Base-by-base conservation (phyloP, 2,113 vertebrate genomes). In the Alces alces region DNA sequence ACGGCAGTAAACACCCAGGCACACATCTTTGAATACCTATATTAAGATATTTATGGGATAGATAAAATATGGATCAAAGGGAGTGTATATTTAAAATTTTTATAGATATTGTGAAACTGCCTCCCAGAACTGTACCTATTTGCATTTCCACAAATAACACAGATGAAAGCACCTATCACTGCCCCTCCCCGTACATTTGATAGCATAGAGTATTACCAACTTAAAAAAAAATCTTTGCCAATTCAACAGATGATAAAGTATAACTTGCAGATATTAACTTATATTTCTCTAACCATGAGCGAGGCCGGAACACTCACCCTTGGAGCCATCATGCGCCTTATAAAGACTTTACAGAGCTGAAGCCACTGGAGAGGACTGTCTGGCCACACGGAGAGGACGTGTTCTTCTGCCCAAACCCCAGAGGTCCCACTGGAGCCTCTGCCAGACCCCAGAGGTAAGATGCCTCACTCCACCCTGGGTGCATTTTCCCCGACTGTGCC, bases 311-410 rank as follows among this genome's bases (percentile, higher is more conserved):
- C 10, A 28, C 52, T 21, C 0, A 0, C 6, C 60, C 9, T 16
- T 39, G 70, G 64, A 58, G 33, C 2, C 5, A 30, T 2, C 36
- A 25, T 17, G 45, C 11, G 1, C 15, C 73, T 23, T 14, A 19
- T 7, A 60, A 60, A 36, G 45, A 15, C n/a, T 33, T 15, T 8
- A 5, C 33, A 15, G 66, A 28, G 57, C 39, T 10, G 43, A 79
- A 12, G 61, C 19, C 19, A 27, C 70, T n/a, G 16, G 8, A 2
- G 28, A 93, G 76, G 23, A 58, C 25, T 2, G 2, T 15, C 9
- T 0, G 15, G 60, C n/a, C 27, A 4, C 33, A 0, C 0, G 4
- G 87, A 91, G 57, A 52, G 47, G 45, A 17, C 52, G 55, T 15
- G 64, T 23, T 76, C 13, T 92, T 39, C 15, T 45, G 60, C 82